Conservation (phyloP, 2,888 invertebrate species). For the Empis livida region DNA sequence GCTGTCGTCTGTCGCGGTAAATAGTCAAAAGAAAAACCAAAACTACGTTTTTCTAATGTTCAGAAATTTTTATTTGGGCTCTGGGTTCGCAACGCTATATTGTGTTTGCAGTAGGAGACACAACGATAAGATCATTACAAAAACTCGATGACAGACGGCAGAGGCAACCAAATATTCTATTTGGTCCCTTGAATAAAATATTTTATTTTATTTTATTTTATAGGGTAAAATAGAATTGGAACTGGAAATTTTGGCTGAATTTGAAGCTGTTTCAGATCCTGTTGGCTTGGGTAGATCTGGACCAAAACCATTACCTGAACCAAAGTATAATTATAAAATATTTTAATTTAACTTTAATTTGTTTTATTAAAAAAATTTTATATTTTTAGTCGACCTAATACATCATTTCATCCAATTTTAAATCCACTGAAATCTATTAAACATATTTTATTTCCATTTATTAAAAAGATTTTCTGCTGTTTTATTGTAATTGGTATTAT, state of each 20-base stretch:
- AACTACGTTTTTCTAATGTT: too few species aligned
- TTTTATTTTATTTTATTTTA: too few species aligned
- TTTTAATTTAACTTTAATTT: neutral
- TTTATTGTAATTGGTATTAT: conserved; percentile 14
- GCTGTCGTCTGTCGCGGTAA: too few species aligned
- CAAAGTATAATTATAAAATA: conserved; percentile 29
- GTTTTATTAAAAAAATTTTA: neutral
- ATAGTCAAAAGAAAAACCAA: too few species aligned
- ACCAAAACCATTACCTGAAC: conserved; percentile 47
- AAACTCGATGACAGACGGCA: too few species aligned
- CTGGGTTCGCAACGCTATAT: too few species aligned
- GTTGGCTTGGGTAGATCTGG: conserved; percentile 51
- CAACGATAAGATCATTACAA: too few species aligned
- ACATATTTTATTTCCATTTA: conserved; percentile 22
- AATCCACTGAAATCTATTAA: conserved; percentile 45
- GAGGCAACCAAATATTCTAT: too few species aligned
- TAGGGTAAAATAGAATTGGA: conserved; percentile 61
- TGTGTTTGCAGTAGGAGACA: too few species aligned
- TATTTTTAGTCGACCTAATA: conserved; percentile 43
- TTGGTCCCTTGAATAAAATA: too few species aligned
- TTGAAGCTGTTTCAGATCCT: conserved; percentile 47
- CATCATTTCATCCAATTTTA: conserved; percentile 46
- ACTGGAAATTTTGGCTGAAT: conserved; percentile 44
- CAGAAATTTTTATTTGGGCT: too few species aligned
- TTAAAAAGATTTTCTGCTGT: conserved; percentile 12